phyloP scores from a whole-genome alignment of 1,140 invertebrate genomes.

The Achroia grisella region DNA sequence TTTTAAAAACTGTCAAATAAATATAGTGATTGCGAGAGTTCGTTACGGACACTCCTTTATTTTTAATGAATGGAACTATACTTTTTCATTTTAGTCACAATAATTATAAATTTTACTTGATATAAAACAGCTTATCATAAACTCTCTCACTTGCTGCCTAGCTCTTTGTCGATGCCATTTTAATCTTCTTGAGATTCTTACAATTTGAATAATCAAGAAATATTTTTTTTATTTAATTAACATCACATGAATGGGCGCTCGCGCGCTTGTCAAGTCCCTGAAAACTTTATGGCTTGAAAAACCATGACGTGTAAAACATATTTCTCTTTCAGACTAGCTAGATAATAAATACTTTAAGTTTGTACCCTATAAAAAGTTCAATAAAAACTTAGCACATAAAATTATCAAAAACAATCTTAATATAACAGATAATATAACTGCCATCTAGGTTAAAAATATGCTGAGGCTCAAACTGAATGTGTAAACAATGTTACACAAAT shows the following conservation, averaged over 20 bases:
- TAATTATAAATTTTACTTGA: slow-evolving; percentile 10
- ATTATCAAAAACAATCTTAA: slow-evolving; percentile 28
- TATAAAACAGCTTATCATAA: slow-evolving; percentile 9
- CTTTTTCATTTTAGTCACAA: slow-evolving; percentile 11
- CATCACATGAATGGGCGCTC: slow-evolving; percentile 2
- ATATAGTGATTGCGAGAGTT: no score
- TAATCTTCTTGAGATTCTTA: slow-evolving; percentile 33
- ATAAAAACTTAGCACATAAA: slow-evolving; percentile 31
- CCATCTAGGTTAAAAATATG: neutral
- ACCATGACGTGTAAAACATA: slow-evolving; percentile 18
- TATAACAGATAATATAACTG: slow-evolving; percentile 21
- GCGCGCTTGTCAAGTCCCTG: neutral
- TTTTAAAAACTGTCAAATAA: no score
- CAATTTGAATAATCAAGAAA: neutral
- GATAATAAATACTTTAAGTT: slow-evolving; percentile 37
- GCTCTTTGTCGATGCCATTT: no score
- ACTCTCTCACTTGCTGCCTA: no score
- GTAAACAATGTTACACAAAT: slow-evolving; percentile 12
- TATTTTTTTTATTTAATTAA: slow-evolving; percentile 6
- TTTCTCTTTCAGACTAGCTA: slow-evolving; percentile 26
- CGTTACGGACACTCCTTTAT: no score
- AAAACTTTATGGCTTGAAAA: slow-evolving; percentile 8
- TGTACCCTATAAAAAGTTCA: slow-evolving; percentile 30
- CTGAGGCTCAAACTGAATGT: slow-evolving; percentile 10
- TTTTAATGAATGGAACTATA: slow-evolving; percentile 22